Evolutionary conservation across 1,140 invertebrate species (phyloP), one percentile per base, ranked within the genome.

Genomic region (Micrasema longulum): DNA sequence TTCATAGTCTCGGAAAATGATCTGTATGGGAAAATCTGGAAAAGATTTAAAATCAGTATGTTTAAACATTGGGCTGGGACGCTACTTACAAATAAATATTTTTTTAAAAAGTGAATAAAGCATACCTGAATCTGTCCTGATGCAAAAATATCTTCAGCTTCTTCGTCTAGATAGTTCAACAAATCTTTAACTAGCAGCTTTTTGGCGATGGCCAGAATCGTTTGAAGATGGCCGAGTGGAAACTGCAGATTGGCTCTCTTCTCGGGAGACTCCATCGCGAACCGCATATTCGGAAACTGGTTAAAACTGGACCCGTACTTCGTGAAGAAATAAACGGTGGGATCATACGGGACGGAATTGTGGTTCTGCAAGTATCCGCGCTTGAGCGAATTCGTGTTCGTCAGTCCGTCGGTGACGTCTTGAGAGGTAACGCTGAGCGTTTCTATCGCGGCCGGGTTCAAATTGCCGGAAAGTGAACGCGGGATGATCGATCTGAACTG

Each of bases 1-100:
- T 96, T 98, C 47, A 99, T 85, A 0, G 94, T 96, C 85, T 99
- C 97, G 72, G 95, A 98, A 79, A 97, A 96, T 1, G 93, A 95
- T 77, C 93, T 91, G 80, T 97, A 98, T 2, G 93, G 92, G 78
- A 94, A 95, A 65, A 92, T 89, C 80, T 90, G 85, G 36, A 92
- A 87, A 43, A 63, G 31, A n/a, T 41, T n/a, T 14, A 16, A 16
- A 1, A 45, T 4, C n/a, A n/a, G 12, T 48, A 14, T 48, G 36
- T 38, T 38, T n/a, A n/a, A n/a, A n/a, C n/a, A n/a, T n/a, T n/a
- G n/a, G n/a, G n/a, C 36, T 38, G 5, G 36, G 36, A 38, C 36
- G 12, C n/a, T 38, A 38, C 36, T 38, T 12, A 38, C 5, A 38
- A 12, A 41, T 2, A 41, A 2, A n/a, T 41, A 41, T 41, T 41